These are phyloP conservation scores for Piaya cayana DNA, from an alignment of 2,113 vertebrate species.

Conservation along the genomic window DNA sequence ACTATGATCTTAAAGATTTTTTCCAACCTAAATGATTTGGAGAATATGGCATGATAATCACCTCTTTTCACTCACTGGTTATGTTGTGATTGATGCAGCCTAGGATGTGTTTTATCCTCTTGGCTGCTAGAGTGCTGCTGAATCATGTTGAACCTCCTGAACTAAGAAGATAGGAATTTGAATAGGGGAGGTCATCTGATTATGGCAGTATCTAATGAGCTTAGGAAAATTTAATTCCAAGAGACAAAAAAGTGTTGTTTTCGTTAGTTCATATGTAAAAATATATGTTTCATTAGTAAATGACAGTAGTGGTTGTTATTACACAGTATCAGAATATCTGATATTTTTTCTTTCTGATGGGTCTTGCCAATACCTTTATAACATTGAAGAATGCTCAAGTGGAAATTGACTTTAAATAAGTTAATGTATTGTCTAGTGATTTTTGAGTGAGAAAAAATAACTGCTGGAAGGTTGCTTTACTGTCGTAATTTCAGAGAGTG, in stretches of 20 bases:
- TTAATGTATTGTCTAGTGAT: neutral
- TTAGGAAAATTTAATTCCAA: neutral
- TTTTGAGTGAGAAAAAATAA: neutral
- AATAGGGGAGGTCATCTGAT: neutral
- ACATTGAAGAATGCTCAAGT: neutral
- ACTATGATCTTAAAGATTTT: too few relatives aligned
- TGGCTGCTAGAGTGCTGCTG: neutral
- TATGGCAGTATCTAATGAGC: neutral
- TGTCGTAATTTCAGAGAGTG: neutral
- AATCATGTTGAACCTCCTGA: neutral
- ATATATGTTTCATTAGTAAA: neutral
- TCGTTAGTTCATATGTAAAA: neutral
- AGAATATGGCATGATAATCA: fast-evolving
- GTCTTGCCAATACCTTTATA: neutral
- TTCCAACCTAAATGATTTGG: too few relatives aligned
- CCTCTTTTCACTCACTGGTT: neutral
- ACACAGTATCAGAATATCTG: neutral
- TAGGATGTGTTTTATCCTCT: fast-evolving
- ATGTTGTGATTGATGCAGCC: fast-evolving
- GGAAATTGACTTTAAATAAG: neutral
- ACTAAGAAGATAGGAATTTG: neutral
- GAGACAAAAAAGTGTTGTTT: neutral
- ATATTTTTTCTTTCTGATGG: neutral
- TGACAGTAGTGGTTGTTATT: neutral
- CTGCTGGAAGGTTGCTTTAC: neutral